Evolutionary conservation across 2,797 vertebrate genomes (phyloP), one percentile per base, ranked within the genome.

Genomic region (Sitta carolinensis): DNA sequence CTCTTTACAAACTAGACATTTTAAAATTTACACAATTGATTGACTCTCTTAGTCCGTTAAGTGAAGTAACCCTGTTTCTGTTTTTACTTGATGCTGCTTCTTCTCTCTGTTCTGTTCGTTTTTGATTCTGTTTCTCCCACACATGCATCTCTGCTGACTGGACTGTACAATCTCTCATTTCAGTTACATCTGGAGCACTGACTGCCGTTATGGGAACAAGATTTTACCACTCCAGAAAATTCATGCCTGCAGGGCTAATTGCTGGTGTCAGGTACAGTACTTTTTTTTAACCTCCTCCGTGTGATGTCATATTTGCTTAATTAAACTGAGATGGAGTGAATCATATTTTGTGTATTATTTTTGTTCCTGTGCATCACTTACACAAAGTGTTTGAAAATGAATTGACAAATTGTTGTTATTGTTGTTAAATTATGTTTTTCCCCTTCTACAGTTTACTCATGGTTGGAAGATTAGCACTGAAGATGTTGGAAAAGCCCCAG

Each of bases 241-340:
- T 99, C 72, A 99, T 99, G 98, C 99, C 99, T 82, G 99, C 99
- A 5, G 99, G 99, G 45, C 94, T 99, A 84, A 98, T 99, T 75
- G 98, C 99, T 62, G 99, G 98, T 92, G 98, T 98, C 94, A 99
- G 99, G 99, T 99, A 98, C 90, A 32, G 12, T 26, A 45, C 32
- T 14, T 77, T 50, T 66, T 21, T 18, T 66, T 63, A 54, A 54
- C 26, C 18, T 88, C 21, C n/a, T 25, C 3, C 74, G 13, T 54
- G n/a, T 77, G 50, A 80, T 84, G 93, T 75, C 23, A 48, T 81
- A 23, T 2, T 59, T 7, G 3, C 16, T 78, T 92, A 66, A 75
- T 91, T 89, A 68, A 82, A 75, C 19, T 26, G 32, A 76, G 82
- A 42, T 10, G 9, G 26, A 75, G 13, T 45, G 22, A 84, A 52